Conservation (phyloP, 1,140 invertebrate genomes). For the Drosophila paulistorum region DNA sequence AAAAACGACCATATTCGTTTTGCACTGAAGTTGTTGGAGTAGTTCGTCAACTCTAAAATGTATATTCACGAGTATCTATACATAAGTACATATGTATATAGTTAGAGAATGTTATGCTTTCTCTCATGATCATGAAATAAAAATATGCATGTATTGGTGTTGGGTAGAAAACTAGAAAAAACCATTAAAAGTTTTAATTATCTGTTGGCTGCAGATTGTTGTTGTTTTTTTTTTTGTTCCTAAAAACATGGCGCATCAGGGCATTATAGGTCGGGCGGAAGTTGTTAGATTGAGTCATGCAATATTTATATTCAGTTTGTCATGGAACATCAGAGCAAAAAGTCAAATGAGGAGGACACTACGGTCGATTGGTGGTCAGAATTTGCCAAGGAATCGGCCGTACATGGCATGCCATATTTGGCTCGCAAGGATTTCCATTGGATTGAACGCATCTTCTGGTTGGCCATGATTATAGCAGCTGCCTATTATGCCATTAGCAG, state of each 20-base stretch:
- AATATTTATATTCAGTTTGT: constrained; percentile 36
- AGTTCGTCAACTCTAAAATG: neutral
- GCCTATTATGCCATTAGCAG: constrained; percentile 61
- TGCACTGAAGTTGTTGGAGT: constrained; percentile 12
- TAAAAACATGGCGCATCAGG: constrained; percentile 1
- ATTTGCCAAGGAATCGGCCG: constrained; percentile 52
- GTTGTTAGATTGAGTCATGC: neutral
- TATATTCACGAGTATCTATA: neutral
- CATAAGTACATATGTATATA: too few relatives aligned
- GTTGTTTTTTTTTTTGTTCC: neutral
- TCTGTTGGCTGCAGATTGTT: neutral
- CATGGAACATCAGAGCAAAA: constrained; percentile 21
- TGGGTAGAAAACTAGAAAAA: neutral
- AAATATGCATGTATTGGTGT: constrained; percentile 3
- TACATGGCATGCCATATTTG: constrained; percentile 72
- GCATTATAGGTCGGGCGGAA: neutral
- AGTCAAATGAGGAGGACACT: neutral
- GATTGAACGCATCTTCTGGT: constrained; percentile 69
- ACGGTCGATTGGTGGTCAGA: constrained; percentile 45
- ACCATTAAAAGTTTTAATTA: constrained; percentile 7
- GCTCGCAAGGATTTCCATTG: constrained; percentile 65
- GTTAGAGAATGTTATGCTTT: neutral
- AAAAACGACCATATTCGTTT: constrained; percentile 8
- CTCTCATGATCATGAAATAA: neutral
- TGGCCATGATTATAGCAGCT: constrained; percentile 42